Evolutionary conservation across 2,888 invertebrate genomes (phyloP).

Genomic region (Phyllotreta striolata): DNA sequence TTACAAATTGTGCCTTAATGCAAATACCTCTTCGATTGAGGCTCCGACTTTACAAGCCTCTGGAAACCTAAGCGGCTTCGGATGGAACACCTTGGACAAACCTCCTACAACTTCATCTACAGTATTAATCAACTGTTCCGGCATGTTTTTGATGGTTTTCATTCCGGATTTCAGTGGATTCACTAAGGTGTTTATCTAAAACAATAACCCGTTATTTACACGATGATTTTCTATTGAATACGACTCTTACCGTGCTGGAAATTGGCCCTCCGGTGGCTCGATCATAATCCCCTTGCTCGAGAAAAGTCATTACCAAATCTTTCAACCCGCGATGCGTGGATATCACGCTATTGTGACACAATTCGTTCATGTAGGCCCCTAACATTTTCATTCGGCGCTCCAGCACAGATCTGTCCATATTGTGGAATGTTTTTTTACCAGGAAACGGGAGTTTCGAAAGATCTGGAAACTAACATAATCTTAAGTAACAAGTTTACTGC

Average conservation of each 20-base stretch:
- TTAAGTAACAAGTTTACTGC: too few relatives aligned
- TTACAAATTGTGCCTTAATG: not conserved
- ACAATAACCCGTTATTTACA: conserved; percentile 20
- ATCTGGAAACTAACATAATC: conserved; percentile 74
- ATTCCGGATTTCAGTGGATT: conserved; percentile 82
- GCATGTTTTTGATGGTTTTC: conserved; percentile 86
- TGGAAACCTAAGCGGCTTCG: conserved; percentile 59
- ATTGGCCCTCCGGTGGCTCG: conserved; percentile 69
- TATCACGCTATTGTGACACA: conserved; percentile 70
- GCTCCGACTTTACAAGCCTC: conserved; percentile 62
- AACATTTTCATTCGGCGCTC: conserved; percentile 85
- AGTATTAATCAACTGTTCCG: conserved; percentile 85
- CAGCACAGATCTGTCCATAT: conserved; percentile 83
- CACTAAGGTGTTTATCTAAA: conserved; percentile 61
- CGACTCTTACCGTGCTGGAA: conserved; percentile 64
- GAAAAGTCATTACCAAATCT: conserved; percentile 69
- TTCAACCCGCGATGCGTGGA: conserved; percentile 70
- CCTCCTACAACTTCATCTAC: conserved; percentile 86
- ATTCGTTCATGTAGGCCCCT: conserved; percentile 79
- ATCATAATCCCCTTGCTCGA: conserved; percentile 77
- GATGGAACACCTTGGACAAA: conserved; percentile 78
- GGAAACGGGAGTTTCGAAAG: conserved; percentile 83
- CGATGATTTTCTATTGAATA: not conserved
- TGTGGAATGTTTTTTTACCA: conserved; percentile 93
- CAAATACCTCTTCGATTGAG: conserved; percentile 65